phyloP scores from a whole-genome alignment of 2,888 invertebrate species.

The Oligia fasciuncula region DNA sequence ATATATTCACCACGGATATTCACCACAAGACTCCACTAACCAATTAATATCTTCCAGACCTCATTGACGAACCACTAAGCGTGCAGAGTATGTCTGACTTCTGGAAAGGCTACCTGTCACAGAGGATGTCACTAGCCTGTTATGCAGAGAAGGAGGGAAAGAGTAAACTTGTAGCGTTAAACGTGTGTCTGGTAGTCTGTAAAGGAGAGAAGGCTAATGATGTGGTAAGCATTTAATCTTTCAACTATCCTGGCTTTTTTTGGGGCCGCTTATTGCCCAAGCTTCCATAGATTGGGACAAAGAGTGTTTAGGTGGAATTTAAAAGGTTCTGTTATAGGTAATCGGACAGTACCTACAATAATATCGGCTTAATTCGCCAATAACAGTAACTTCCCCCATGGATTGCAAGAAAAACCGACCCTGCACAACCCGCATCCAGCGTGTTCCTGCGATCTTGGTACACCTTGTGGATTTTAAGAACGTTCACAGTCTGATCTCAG shows the following conservation, averaged over 20 bases:
- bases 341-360: background rate
- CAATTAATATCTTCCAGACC: constrained; percentile 63
- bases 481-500: too few relatives aligned
- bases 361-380: background rate
- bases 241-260: background rate
- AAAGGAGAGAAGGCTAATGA: constrained; percentile 63
- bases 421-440: background rate
- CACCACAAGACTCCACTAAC: background rate
- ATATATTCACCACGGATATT: too few relatives aligned
- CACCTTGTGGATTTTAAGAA: background rate
- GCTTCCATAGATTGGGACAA: background rate
- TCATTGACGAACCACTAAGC: constrained; percentile 73
- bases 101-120: constrained; percentile 72
- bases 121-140: constrained; percentile 79
- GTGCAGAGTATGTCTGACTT: constrained; percentile 68
- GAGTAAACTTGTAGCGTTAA: constrained; percentile 76
- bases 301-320: too few relatives aligned
- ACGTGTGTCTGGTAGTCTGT: constrained; percentile 74
- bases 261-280: background rate
- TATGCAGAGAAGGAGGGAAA: constrained; percentile 74
- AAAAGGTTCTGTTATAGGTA: background rate
- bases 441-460: background rate
- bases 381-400: background rate
- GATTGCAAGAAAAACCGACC: background rate
- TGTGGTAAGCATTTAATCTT: constrained; percentile 56